Conservation (phyloP, 2,888 invertebrate species). For the Acrobasis consociella region DNA sequence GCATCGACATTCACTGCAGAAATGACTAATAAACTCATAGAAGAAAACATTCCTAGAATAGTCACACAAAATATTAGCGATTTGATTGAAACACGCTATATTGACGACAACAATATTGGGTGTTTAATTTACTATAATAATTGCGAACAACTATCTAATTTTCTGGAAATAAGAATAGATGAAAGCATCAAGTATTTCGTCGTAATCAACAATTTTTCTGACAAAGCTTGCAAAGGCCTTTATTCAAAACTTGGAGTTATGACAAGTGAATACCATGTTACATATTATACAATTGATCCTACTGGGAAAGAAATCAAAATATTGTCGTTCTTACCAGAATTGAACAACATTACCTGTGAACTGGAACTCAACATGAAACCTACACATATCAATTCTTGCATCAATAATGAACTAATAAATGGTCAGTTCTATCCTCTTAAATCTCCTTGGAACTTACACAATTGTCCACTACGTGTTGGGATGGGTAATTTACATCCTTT, state of each 20-base stretch:
- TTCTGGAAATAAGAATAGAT: constrained; percentile 34
- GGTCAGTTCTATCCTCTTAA: constrained; percentile 47
- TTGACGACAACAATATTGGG: not conserved
- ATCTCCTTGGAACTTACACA: constrained; percentile 48
- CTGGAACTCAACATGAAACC: constrained; percentile 32
- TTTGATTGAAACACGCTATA: not conserved
- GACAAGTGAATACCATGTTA: constrained; percentile 44
- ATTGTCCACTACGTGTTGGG: constrained; percentile 58
- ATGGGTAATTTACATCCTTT: constrained; percentile 56
- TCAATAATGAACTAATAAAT: constrained; percentile 38
- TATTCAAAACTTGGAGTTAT: constrained; percentile 36
- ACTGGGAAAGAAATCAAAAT: constrained; percentile 33
- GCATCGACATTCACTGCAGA: not conserved
- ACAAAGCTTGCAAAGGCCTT: constrained; percentile 29
- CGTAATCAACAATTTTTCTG: constrained; percentile 35
- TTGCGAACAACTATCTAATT: constrained; percentile 34
- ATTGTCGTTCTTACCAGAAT: constrained; percentile 44
- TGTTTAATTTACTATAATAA: constrained; percentile 37
- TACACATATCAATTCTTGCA: constrained; percentile 45
- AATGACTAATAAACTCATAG: constrained; percentile 6
- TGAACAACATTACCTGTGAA: constrained; percentile 48
- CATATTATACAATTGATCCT: constrained; percentile 42
- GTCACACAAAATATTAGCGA: not conserved
- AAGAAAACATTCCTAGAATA: constrained; percentile 5
- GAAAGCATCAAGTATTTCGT: constrained; percentile 44